Conservation (phyloP, 2,113 vertebrate species). For the Garra rufa region DNA sequence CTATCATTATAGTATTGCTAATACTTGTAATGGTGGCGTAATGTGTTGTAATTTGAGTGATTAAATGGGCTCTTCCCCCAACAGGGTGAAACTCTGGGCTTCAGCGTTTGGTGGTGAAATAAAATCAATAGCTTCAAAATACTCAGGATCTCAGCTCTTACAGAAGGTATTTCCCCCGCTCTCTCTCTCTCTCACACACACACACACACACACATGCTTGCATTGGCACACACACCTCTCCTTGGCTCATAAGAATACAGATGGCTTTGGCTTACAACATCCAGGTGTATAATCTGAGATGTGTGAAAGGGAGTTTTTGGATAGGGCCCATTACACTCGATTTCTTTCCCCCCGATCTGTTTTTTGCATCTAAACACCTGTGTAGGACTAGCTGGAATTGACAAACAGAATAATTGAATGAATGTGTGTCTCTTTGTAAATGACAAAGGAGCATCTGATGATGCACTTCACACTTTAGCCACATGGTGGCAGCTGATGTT, state of each 20-base stretch:
- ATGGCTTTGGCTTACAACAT: slow-evolving; percentile 68
- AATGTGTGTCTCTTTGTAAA: slow-evolving; percentile 14
- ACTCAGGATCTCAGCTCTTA: slow-evolving; percentile 97
- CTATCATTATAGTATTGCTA: not conserved
- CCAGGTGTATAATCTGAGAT: slow-evolving; percentile 70
- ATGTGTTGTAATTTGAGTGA: slow-evolving; percentile 8
- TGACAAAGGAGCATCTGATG: slow-evolving; percentile 23
- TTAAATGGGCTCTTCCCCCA: slow-evolving; percentile 14
- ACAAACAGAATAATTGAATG: slow-evolving; percentile 68
- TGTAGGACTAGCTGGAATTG: slow-evolving; percentile 67
- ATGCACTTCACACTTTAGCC: not conserved
- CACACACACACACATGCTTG: not conserved
- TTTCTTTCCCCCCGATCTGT: slow-evolving; percentile 68
- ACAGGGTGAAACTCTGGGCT: slow-evolving; percentile 93
- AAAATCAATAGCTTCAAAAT: slow-evolving; percentile 98
- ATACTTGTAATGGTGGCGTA: not conserved
- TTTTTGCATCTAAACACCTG: slow-evolving; percentile 70
- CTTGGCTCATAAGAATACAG: slow-evolving; percentile 68
- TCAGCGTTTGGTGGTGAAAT: slow-evolving; percentile 98
- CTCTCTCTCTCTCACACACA: slow-evolving; percentile 14
- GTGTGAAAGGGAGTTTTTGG: slow-evolving; percentile 44
- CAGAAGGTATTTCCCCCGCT: slow-evolving; percentile 86
- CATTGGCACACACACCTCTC: slow-evolving; percentile 43
- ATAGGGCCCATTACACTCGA: slow-evolving; percentile 73
- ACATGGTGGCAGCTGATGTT: slow-evolving; percentile 29